A percentile compares a stretch with the other conserved stretches of the same genome.
phyloP scores from a whole-genome alignment of 2,797 vertebrate genomes.

The Acipenser ruthenus region DNA sequence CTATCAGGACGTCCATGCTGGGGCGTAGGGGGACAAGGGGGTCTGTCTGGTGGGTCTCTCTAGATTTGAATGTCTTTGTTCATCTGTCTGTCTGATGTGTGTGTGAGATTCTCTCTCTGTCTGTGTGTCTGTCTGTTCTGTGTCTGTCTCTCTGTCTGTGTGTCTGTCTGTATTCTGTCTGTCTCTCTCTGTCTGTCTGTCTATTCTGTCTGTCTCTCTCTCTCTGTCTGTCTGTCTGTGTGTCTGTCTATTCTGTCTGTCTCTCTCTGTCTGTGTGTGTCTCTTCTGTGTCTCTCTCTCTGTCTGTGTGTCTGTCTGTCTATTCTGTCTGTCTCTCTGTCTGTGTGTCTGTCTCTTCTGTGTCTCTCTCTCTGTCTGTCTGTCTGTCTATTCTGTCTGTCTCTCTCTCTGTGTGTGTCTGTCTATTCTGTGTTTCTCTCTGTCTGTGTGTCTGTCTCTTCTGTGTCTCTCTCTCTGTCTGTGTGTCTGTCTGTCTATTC shows the following conservation, averaged over 20 bases:
- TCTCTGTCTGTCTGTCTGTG: constrained; percentile 3
- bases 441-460: neutral
- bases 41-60: too few relatives aligned
- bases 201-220: neutral
- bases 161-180: neutral
- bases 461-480: too few relatives aligned
- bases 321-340: too few relatives aligned
- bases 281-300: too few relatives aligned
- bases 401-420: too few relatives aligned
- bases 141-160: neutral
- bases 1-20: constrained; percentile 51
- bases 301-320: too few relatives aligned
- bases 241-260: constrained; percentile 27
- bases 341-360: neutral
- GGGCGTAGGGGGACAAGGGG: too few relatives aligned
- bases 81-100: too few relatives aligned
- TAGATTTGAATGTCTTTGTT: too few relatives aligned
- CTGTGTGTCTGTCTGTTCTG: neutral
- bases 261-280: constrained; percentile 52
- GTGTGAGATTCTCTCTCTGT: neutral
- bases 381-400: too few relatives aligned
- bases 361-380: neutral
- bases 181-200: neutral
- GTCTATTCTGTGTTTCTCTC: neutral
- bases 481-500: constrained; percentile 16